These are phyloP conservation scores for Protonemura montana DNA, from an alignment of 2,888 invertebrate species.

Conservation along the genomic window DNA sequence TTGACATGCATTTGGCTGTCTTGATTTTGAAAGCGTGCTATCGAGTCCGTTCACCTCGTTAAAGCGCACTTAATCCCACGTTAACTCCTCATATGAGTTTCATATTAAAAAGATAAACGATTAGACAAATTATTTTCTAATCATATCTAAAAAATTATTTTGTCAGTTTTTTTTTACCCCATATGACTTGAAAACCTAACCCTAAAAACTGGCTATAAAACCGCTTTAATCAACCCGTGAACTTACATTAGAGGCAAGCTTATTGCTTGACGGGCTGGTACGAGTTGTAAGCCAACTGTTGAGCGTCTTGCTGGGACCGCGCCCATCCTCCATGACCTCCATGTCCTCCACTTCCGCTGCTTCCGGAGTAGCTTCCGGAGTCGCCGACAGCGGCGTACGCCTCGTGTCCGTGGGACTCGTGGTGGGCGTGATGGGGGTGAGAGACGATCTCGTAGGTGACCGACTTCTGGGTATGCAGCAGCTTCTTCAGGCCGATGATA, in stretches of 20 bases:
- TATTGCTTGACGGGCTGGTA: conserved; percentile 65
- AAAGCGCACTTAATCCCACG: no score
- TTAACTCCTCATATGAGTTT: no score
- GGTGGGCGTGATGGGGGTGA: conserved; percentile 81
- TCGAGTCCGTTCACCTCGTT: no score
- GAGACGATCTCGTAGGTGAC: conserved; percentile 89
- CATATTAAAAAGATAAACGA: no score
- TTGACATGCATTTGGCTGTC: no score
- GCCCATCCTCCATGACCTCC: conserved; percentile 74
- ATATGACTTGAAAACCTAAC: no score
- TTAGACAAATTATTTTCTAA: no score
- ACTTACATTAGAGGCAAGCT: conserved; percentile 8
- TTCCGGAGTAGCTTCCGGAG: conserved; percentile 60
- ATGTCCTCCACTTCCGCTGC: conserved; percentile 66
- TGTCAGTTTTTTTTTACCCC: no score
- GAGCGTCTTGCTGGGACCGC: conserved; percentile 72
- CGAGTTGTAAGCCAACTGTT: conserved; percentile 80
- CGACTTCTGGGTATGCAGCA: conserved; percentile 79
- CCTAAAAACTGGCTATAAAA: no score
- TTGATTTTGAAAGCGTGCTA: no score
- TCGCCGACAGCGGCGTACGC: conserved; percentile 62
- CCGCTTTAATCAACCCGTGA: not conserved
- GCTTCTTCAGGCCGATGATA: conserved; percentile 84
- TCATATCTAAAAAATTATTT: no score
- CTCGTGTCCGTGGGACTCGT: conserved; percentile 70